Evolutionary conservation across 2,113 vertebrate genomes (phyloP), one percentile per base, ranked within the genome.

Genomic region (Sander lucioperca): DNA sequence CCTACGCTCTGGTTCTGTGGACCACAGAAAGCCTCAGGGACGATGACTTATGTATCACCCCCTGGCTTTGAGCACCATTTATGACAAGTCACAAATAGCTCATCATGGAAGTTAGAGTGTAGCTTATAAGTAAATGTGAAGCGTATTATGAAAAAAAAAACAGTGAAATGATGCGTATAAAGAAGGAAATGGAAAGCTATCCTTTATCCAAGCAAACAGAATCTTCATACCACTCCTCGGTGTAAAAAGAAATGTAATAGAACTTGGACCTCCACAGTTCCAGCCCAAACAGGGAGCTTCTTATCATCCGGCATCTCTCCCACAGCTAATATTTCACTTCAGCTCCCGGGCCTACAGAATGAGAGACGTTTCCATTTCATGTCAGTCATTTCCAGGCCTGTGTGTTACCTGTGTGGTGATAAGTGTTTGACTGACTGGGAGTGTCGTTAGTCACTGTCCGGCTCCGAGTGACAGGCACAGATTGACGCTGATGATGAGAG

Each of bases 291-390:
- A 80, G 77, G 81, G 88, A 90, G 85, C 86, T 54, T 48, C 89
- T 83, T 93, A 91, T 93, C 90, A 36, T 4, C 68, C 12, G 16
- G 88, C 88, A 91, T 94, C 89, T 88, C 86, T 90, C 91, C 89
- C 89, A 86, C 89, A 91, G 93, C 91, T 94, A 94, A 93, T 93
- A 94, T 94, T 94, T 94, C 89, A 90, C 91, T 92, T 90, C 89
- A 89, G 89, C 88, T 91, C 73, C 83, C 47, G 0, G 91, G 86
- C 90, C 82, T 85, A 68, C 83, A 89, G 90, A 92, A 92, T 89
- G 92, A 94, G 92, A 92, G 93, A 95, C 93, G 88, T 94, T 95
- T 94, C 93, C 92, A 94, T 95, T 95, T 94, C 89, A 93, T 83
- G 94, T 93, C 93, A 94, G 91, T 94, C 92, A 92, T 94, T 89